phyloP scores from a whole-genome alignment of 2,797 vertebrate species.

The Dallia pectoralis region DNA sequence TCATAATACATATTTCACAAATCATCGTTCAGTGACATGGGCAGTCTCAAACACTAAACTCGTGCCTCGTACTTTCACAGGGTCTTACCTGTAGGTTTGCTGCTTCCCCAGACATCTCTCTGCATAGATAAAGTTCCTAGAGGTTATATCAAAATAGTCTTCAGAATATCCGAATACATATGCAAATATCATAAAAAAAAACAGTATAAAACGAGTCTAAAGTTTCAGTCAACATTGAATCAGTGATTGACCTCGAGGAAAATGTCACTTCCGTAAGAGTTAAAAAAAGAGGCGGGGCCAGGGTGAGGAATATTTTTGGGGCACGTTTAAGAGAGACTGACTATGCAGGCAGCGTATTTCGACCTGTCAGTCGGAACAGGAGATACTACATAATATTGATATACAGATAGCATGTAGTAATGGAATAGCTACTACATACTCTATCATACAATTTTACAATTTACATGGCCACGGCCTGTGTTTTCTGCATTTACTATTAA shows the following conservation, averaged over 20 bases:
- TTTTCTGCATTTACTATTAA: no score
- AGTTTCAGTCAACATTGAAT: not conserved
- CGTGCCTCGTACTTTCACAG: not conserved
- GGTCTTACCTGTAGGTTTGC: constrained; percentile 30
- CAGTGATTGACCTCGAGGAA: constrained; percentile 25
- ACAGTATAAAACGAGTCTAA: not conserved
- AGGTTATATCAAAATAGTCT: not conserved
- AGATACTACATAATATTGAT: no score
- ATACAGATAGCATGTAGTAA: no score
- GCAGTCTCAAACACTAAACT: constrained; percentile 5
- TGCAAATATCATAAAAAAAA: not conserved
- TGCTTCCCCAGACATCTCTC: constrained; percentile 33
- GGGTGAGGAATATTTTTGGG: not conserved
- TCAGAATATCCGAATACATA: not conserved
- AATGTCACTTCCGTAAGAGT: constrained; percentile 5
- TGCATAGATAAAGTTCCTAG: constrained; percentile 1
- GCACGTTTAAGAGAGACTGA: not conserved
- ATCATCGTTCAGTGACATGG: constrained; percentile 17
- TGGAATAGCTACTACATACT: no score
- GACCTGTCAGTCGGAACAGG: no score
- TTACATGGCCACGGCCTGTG: no score
- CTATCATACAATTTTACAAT: no score
- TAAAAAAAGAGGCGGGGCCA: not conserved
- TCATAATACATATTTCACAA: not conserved
- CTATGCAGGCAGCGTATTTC: not conserved